Percentiles rank a stretch among this genome's conserved stretches.
Conservation (phyloP, 2,888 invertebrate species). For the Geotrupes spiniger region DNA sequence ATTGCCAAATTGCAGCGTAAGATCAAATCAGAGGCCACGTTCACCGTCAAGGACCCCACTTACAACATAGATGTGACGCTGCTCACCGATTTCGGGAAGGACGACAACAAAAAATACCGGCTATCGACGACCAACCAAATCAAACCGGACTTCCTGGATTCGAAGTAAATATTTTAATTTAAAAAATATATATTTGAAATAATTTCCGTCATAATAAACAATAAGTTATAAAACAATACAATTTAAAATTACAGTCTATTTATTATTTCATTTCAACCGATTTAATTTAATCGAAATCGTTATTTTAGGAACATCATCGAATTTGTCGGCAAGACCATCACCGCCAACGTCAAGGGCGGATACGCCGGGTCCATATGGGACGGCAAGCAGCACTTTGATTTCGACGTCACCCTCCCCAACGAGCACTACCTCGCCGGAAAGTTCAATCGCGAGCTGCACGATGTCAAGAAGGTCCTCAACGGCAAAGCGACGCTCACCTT, state of each 20-base stretch:
- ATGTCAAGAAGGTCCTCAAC: slow-evolving; percentile 35
- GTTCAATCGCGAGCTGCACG: slow-evolving; percentile 40
- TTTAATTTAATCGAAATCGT: too few species aligned
- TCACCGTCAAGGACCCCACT: slow-evolving; percentile 59
- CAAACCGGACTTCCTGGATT: slow-evolving; percentile 49
- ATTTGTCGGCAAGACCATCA: slow-evolving; percentile 50
- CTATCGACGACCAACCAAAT: slow-evolving; percentile 62
- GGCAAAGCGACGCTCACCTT: slow-evolving; percentile 39
- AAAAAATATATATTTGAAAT: too few species aligned
- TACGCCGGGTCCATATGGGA: slow-evolving; percentile 48
- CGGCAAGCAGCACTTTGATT: slow-evolving; percentile 50
- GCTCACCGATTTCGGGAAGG: slow-evolving; percentile 66
- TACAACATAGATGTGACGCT: slow-evolving; percentile 63
- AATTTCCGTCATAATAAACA: too few species aligned
- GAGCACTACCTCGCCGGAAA: slow-evolving; percentile 51
- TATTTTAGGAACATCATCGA: slow-evolving; percentile 53
- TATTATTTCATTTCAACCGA: too few species aligned
- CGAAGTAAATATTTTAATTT: slow-evolving; percentile 59
- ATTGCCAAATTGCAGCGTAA: slow-evolving; percentile 60
- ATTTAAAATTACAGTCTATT: too few species aligned
- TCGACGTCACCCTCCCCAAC: slow-evolving; percentile 55
- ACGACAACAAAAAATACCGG: slow-evolving; percentile 65
- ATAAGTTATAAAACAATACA: too few species aligned
- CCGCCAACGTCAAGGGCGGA: slow-evolving; percentile 51
- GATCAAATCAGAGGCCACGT: slow-evolving; percentile 61